Percentiles rank a stretch among this genome's conserved stretches.
phyloP scores from a whole-genome alignment of 1,140 invertebrate species.

The Pissodes strobi region DNA sequence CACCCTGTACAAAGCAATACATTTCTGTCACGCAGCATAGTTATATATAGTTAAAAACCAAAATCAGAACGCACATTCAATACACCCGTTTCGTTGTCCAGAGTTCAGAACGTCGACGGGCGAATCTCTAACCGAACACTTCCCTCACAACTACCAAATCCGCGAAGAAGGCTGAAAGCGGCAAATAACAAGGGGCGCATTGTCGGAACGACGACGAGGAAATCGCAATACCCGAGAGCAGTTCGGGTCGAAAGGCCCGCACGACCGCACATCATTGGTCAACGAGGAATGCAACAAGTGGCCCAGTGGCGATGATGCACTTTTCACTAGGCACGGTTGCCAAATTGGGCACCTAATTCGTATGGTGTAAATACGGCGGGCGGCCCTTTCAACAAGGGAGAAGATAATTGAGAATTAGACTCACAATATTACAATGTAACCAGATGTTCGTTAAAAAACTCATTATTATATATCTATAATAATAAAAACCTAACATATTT shows the following conservation, averaged over 20 bases:
- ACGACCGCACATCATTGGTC: slow-evolving; percentile 32
- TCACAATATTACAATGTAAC: too few species aligned
- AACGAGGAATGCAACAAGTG: slow-evolving; percentile 30
- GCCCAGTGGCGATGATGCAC: slow-evolving; percentile 20
- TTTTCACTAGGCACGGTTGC: slow-evolving; percentile 20
- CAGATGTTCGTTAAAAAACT: too few species aligned
- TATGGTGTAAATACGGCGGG: too few species aligned
- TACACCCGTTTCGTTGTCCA: not conserved
- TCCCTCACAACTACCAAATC: slow-evolving; percentile 28
- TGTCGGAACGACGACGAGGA: slow-evolving; percentile 30
- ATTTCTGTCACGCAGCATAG: too few species aligned
- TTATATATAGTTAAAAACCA: too few species aligned
- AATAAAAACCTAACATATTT: too few species aligned
- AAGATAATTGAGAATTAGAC: too few species aligned
- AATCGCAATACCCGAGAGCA: slow-evolving; percentile 32
- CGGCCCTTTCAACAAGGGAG: too few species aligned
- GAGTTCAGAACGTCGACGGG: slow-evolving; percentile 14
- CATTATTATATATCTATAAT: too few species aligned
- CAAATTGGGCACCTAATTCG: not conserved
- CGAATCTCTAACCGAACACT: slow-evolving; percentile 14
- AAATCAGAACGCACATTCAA: too few species aligned
- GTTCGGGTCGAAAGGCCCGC: slow-evolving; percentile 22
- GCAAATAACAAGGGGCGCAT: slow-evolving; percentile 36
- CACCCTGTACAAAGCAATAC: too few species aligned
- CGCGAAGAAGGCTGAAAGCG: slow-evolving; percentile 35